Conservation (phyloP, 2,113 vertebrate genomes). For the Pica pica region DNA sequence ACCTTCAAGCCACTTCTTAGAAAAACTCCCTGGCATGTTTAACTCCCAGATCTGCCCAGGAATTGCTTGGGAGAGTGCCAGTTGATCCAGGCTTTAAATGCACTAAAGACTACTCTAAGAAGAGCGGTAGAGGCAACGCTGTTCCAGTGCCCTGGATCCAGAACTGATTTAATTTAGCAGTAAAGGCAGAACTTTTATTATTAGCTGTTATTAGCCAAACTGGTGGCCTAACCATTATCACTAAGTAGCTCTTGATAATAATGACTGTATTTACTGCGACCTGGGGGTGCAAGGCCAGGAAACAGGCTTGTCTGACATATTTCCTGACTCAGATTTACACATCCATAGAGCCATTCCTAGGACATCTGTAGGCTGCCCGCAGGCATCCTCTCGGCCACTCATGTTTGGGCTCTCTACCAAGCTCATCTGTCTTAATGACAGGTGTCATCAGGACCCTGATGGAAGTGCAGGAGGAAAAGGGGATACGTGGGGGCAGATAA, state of each 20-base stretch:
- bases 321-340: constrained; percentile 34
- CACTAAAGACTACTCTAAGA: not conserved
- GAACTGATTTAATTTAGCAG: not conserved
- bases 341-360: not conserved
- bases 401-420: not conserved
- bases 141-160: not conserved
- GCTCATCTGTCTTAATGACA: constrained; percentile 30
- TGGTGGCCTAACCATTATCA: not conserved
- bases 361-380: not conserved
- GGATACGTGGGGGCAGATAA: not conserved
- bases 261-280: not conserved
- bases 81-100: not conserved
- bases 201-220: not conserved
- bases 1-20: not conserved
- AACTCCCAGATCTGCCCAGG: not conserved
- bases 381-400: constrained; percentile 24
- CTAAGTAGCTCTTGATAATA: not conserved
- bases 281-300: constrained; percentile 47
- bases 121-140: not conserved
- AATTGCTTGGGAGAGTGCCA: not conserved
- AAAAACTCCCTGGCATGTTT: not conserved
- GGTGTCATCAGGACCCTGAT: not conserved
- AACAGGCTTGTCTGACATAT: constrained; percentile 47
- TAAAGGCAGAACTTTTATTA: not conserved
- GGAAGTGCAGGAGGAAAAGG: not conserved